These are phyloP conservation scores for Dynastes grantii DNA, from an alignment of 2,888 invertebrate species.

Conservation along the genomic window DNA sequence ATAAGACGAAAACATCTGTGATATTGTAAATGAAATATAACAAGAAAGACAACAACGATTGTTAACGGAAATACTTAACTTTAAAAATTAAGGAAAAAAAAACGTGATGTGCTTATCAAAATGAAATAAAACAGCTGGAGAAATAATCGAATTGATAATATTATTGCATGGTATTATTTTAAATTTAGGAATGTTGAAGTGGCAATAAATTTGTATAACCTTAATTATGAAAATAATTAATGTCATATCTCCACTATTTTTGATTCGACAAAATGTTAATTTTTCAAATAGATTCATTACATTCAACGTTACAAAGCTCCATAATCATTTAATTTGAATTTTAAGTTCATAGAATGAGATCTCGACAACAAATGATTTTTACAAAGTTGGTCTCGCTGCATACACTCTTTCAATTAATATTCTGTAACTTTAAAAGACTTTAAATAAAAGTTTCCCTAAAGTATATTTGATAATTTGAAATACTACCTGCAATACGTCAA, in stretches of 20 bases:
- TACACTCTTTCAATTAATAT: too few species aligned
- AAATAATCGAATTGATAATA: not conserved
- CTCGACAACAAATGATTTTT: too few species aligned
- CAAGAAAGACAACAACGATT: constrained; percentile 61
- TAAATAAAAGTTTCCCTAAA: not conserved
- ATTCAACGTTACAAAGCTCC: too few species aligned
- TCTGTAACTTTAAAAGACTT: too few species aligned
- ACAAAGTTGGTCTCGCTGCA: too few species aligned
- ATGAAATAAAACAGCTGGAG: not conserved
- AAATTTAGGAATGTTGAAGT: not conserved
- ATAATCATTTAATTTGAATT: too few species aligned
- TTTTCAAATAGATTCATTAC: too few species aligned
- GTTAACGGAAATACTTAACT: constrained; percentile 58
- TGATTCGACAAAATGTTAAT: constrained; percentile 3
- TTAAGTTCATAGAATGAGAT: too few species aligned
- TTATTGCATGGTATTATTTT: not conserved
- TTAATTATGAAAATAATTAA: too few species aligned
- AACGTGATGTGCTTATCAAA: constrained; percentile 20
- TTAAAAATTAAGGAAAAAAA: not conserved
- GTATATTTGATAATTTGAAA: not conserved
- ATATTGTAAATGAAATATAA: constrained; percentile 63
- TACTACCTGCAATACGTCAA: not conserved
- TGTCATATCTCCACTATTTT: not conserved
- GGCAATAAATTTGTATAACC: not conserved
- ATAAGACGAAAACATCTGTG: constrained; percentile 72